These are phyloP conservation scores for Anadara kagoshimensis DNA, from an alignment of 1,140 invertebrate species.

Conservation along the genomic window DNA sequence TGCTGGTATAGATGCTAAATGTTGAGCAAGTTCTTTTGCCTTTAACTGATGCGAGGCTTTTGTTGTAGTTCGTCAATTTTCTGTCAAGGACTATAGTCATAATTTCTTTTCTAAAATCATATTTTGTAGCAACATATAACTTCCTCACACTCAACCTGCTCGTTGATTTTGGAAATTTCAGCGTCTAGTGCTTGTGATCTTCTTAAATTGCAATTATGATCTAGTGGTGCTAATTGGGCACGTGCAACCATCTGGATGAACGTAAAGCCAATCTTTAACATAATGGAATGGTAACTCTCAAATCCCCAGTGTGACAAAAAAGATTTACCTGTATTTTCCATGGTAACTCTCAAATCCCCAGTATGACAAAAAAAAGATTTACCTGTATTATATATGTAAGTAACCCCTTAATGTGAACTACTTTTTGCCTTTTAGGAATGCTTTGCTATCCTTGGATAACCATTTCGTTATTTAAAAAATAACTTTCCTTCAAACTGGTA, in stretches of 20 bases:
- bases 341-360: too few species aligned
- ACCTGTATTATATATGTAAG: constrained; percentile 6
- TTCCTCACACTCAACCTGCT: not conserved
- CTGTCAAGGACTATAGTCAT: not conserved
- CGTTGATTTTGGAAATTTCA: not conserved
- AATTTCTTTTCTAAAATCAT: not conserved
- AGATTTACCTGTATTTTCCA: too few species aligned
- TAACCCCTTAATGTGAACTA: constrained; percentile 10
- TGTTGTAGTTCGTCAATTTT: not conserved
- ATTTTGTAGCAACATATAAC: not conserved
- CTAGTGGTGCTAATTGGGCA: not conserved
- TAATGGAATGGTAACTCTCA: constrained; percentile 16
- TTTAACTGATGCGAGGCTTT: not conserved
- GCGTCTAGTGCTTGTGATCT: not conserved
- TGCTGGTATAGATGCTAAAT: not conserved
- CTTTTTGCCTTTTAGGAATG: constrained; percentile 24
- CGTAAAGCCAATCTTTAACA: not conserved
- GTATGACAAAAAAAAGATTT: constrained; percentile 30
- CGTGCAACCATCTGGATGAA: not conserved
- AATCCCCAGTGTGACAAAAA: too few species aligned
- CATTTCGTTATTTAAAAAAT: too few species aligned
- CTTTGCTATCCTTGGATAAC: constrained; percentile 14
- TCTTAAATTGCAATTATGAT: constrained; percentile 1
- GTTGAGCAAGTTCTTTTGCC: not conserved
- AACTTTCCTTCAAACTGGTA: too few species aligned